Percentiles rank a stretch among this genome's conserved stretches.
These are phyloP conservation scores for Helogale parvula DNA, from an alignment of 2,113 vertebrate species.

Conservation along the genomic window DNA sequence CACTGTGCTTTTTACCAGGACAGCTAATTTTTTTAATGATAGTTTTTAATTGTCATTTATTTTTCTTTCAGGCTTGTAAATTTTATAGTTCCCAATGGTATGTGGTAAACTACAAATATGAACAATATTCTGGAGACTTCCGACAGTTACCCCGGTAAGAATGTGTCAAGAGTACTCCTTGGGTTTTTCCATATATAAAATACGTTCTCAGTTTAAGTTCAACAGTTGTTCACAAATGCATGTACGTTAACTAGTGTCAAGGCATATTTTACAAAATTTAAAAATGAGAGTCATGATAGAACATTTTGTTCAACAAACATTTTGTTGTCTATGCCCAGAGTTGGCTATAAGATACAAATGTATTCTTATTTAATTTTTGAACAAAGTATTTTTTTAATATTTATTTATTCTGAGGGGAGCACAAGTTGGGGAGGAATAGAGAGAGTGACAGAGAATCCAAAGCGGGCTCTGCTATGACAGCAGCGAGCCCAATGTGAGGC, in stretches of 20 bases:
- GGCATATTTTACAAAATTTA: not conserved
- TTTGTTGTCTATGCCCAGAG: not conserved
- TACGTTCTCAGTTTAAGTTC: not conserved
- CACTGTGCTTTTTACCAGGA: not conserved
- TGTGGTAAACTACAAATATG: conserved; percentile 95
- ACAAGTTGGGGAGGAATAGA: too few species aligned
- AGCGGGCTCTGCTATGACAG: too few species aligned
- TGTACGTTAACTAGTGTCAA: not conserved
- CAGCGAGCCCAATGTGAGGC: too few species aligned
- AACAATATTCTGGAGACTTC: conserved; percentile 95
- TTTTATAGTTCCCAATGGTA: conserved; percentile 97
- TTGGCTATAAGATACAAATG: not conserved
- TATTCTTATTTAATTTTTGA: not conserved
- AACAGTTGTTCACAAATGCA: not conserved
- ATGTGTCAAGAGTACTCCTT: not conserved
- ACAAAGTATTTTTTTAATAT: not conserved
- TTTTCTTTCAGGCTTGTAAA: conserved; percentile 92
- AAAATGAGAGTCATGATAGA: not conserved
- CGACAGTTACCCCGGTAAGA: conserved; percentile 95
- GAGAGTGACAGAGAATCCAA: too few species aligned
- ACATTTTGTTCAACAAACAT: not conserved
- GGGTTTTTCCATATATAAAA: not conserved
- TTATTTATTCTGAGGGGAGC: too few species aligned
- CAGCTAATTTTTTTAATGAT: not conserved
- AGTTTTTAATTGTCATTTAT: conserved; percentile 52